Evolutionary conservation across 53 echinoderm and acorn worm species (phyloP), one percentile per base, ranked within the genome.

Genomic region (Hippasteria phrygiana): DNA sequence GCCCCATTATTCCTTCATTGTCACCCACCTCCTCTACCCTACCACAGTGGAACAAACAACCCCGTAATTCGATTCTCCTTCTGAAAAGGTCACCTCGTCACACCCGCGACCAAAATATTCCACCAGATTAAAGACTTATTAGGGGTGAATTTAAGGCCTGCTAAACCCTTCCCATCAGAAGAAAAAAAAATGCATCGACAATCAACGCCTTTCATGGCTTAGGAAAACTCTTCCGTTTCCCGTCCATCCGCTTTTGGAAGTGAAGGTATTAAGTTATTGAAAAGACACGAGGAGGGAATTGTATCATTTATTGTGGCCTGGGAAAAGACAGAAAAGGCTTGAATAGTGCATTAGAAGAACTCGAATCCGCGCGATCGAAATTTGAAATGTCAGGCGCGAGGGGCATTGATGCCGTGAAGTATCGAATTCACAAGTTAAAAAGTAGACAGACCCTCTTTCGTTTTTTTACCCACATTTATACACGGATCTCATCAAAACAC

Each of bases 51-150:
- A 37, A 55, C 55, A 79, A 79, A 62, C 39, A 39, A 56, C n/a
- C 79, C 22, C 56, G 79, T 62, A 79, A 79, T 42, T 79, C 79
- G 79, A 79, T 41, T 79, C 79, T 14, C 41, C 26, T 11, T 79
- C 56, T 17, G 14, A 33, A 79, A 79, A 79, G 79, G 79, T 79
- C 79, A 79, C 38, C 40, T 36, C 55, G 20, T 77, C 46, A 26
- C n/a, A 55, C 59, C 38, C 39, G 33, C 79, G 31, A 51, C 27
- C 11, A 78, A 33, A 79, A 62, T 13, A 79, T 79, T 38, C 79
- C 38, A 2, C 59, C 20, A 26, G 39, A 37, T 53, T 79, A 56
- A 53, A 59, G n/a, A 79, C 34, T 62, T 79, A 79, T 79, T 62
- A 79, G 62, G 13, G 22, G n/a, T 22, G 40, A 79, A 55, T 56